phyloP scores from a whole-genome alignment of 2,888 invertebrate species.

The Eupithecia centaureata region DNA sequence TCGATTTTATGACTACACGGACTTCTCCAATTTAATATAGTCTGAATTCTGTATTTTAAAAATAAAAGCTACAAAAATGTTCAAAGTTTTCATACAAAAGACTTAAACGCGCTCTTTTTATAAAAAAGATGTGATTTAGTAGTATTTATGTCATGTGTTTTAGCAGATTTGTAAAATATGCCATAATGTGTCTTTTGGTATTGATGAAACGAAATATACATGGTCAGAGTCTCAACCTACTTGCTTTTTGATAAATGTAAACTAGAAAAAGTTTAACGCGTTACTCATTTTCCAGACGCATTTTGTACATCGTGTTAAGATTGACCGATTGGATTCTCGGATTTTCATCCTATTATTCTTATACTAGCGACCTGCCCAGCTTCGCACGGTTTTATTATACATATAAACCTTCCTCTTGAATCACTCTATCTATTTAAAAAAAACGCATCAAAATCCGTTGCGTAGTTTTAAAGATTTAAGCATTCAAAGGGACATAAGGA shows the following conservation, averaged over 20 bases:
- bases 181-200: background rate
- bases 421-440: too few relatives aligned
- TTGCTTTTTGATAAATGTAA: background rate
- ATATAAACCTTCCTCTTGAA: too few relatives aligned
- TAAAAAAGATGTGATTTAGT: too few relatives aligned
- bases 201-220: background rate
- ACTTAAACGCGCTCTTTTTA: slow-evolving; percentile 17
- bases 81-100: slow-evolving; percentile 10
- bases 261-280: too few relatives aligned
- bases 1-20: background rate
- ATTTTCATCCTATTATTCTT: too few relatives aligned
- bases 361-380: too few relatives aligned
- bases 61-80: background rate
- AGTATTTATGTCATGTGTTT: background rate
- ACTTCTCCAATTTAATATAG: background rate
- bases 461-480: too few relatives aligned
- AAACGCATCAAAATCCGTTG: too few relatives aligned
- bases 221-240: background rate
- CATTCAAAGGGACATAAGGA: too few relatives aligned
- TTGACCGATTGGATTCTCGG: too few relatives aligned
- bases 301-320: background rate
- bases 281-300: too few relatives aligned
- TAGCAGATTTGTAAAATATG: background rate
- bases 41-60: background rate
- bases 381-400: too few relatives aligned